Base-by-base conservation (phyloP, 2,113 vertebrate species). In the Tenebrosternarchus preto region DNA sequence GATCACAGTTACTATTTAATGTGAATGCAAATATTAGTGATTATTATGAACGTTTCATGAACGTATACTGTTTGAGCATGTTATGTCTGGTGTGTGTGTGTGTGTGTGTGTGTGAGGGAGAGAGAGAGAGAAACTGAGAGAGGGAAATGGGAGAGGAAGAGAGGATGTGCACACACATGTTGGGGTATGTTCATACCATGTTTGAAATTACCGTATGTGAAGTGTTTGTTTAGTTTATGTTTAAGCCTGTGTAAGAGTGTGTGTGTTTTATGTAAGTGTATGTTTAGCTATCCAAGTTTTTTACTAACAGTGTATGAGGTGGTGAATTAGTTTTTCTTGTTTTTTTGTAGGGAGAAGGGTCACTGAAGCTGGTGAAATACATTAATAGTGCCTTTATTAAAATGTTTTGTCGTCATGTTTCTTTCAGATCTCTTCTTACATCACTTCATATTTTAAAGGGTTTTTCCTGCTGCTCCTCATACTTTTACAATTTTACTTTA, bases 41-140 rank as follows among this genome's bases (percentile, higher is more conserved):
- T 70, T 70, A 27, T 3, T 59, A 27, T 57, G 16, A 68, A 67
- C 50, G 12, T 78, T 50, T 36, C 33, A 36, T 36, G 33, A 16
- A 56, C 25, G 46, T 7, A n/a, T 64, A 39, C 6, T 57, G 15
- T n/a, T 57, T 57, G 29, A 31, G 27, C 29, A 31, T 5, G 36
- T 9, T 0, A 24, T 60, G 27, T 78, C 56, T 80, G n/a, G 12
- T 63, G 15, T 39, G 4, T 11, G 19, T 2, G 9, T 29, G 36
- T 50, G 55, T 27, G 39, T 80, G 72, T 79, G 19, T 78, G 80
- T 60, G 75, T 33, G 24, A n/a, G n/a, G n/a, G n/a, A n/a, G n/a
- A n/a, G n/a, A n/a, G n/a, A n/a, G n/a, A n/a, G n/a, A n/a, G n/a
- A n/a, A n/a, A n/a, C n/a, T n/a, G n/a, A n/a, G n/a, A n/a, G n/a